Evolutionary conservation across 2,888 invertebrate species (phyloP).

Genomic region (Xanthorhoe spadicearia): DNA sequence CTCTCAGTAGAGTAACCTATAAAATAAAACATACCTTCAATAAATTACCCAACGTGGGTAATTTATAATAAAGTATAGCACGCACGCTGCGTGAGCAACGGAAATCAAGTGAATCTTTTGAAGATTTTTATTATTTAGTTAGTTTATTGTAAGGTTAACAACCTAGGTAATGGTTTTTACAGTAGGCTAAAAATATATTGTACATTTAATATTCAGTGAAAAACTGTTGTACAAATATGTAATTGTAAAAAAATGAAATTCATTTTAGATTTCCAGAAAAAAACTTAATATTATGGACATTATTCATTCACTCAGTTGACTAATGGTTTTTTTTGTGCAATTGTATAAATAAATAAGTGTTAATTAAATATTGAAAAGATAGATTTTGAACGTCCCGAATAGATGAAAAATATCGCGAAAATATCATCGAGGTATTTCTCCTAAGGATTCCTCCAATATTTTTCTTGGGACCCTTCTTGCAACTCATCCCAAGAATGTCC

Average conservation of each 20-base stretch:
- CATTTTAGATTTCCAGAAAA: too few species aligned
- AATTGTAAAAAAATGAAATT: too few species aligned
- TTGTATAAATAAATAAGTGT: too few species aligned
- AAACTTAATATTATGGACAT: too few species aligned
- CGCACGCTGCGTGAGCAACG: not conserved
- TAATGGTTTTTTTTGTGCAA: too few species aligned
- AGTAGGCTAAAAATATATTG: too few species aligned
- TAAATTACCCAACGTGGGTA: not conserved
- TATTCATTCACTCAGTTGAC: too few species aligned
- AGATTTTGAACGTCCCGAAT: not conserved
- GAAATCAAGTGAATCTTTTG: not conserved
- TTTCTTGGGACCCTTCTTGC: constrained; percentile 9
- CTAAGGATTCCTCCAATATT: constrained; percentile 13
- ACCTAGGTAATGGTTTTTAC: too few species aligned
- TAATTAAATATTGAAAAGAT: too few species aligned
- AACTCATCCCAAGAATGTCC: constrained; percentile 7
- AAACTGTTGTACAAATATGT: too few species aligned
- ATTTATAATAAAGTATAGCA: not conserved
- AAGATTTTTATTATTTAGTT: not conserved
- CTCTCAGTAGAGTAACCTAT: not conserved
- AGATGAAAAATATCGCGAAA: constrained; percentile 11
- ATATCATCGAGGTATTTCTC: not conserved
- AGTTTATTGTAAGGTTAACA: too few species aligned
- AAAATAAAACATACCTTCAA: not conserved
- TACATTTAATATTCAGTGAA: too few species aligned